These are phyloP conservation scores for Gymnocephalus cernua DNA, from an alignment of 2,113 vertebrate genomes.

Conservation along the genomic window DNA sequence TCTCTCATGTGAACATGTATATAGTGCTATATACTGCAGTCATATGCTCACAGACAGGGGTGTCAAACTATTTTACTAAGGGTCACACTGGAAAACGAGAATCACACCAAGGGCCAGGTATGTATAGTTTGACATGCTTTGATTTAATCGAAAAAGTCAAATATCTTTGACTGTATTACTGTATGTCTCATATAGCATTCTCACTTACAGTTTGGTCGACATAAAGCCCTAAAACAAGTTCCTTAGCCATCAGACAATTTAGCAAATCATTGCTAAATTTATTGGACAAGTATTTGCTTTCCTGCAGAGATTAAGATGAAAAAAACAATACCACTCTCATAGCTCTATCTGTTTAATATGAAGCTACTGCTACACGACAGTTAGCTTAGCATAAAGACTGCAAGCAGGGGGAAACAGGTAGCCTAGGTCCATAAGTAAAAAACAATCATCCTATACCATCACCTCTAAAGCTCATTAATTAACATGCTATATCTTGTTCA, in stretches of 20 bases:
- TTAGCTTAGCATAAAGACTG: background rate
- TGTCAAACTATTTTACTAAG: too few species aligned
- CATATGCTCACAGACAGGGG: constrained; percentile 1
- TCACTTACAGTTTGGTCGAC: too few species aligned
- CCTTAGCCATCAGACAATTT: too few species aligned
- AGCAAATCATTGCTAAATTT: too few species aligned
- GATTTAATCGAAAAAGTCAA: too few species aligned
- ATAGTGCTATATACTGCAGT: background rate
- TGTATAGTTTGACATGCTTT: too few species aligned
- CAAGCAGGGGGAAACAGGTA: background rate
- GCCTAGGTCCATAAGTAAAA: background rate
- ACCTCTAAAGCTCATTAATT: background rate
- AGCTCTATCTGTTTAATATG: background rate
- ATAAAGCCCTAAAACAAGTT: too few species aligned
- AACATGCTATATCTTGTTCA: background rate
- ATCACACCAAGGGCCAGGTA: too few species aligned
- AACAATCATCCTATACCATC: too few species aligned
- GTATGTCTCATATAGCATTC: too few species aligned
- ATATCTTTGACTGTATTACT: too few species aligned
- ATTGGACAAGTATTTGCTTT: background rate
- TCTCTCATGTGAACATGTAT: constrained; percentile 5
- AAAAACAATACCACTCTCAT: background rate
- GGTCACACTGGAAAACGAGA: too few species aligned
- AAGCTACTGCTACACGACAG: background rate
- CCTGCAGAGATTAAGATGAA: background rate